Evolutionary conservation across 37 sponge, comb jelly and placozoan species (phyloP), one percentile per base, ranked within the genome.

Genomic region (Dysidea cf. avara): DNA sequence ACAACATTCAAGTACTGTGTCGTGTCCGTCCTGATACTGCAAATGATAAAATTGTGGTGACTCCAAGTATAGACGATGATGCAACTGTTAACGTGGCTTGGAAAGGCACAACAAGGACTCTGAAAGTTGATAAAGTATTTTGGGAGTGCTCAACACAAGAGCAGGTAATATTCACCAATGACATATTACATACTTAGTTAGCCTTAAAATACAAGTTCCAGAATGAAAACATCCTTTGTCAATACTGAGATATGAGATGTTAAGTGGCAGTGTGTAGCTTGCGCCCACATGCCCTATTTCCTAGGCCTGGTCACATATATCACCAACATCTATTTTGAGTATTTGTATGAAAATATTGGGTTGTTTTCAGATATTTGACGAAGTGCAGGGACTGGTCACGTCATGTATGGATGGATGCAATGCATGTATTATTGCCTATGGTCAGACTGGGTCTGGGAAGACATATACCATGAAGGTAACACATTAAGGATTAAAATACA

Each of bases 371-470:
- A 62, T 88, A 29, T 88, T 84, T 48, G 39, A 36, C 53, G 89
- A 88, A 25, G 89, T 88, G 7, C 63, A 52, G 30, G 46, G 39
- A 3, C 55, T 91, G 20, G 75, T 91, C 2, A 69, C 70, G 53
- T 69, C 73, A n/a, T 80, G 72, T 9, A 25, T 86, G 70, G 92
- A 91, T 73, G 92, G 92, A 0, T 91, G 77, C 64, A 91, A 86
- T 66, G 92, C 86, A 33, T 86, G 87, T 56, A 91, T 91, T 7
- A 82, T 91, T 66, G 92, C 92, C 16, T 91, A 91, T 78, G 92
- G 92, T 1, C 92, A 90, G 74, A 90, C 91, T 37, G 91, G 91
- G 3, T 83, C 86, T 59, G 91, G 91, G 14, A 90, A 90, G 86
- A 90, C 91, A 20, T 86, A 63, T 56, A 90, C 91, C 0, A 90